These are phyloP conservation scores for Cotesia typhae DNA, from an alignment of 1,140 invertebrate genomes.

Conservation along the genomic window DNA sequence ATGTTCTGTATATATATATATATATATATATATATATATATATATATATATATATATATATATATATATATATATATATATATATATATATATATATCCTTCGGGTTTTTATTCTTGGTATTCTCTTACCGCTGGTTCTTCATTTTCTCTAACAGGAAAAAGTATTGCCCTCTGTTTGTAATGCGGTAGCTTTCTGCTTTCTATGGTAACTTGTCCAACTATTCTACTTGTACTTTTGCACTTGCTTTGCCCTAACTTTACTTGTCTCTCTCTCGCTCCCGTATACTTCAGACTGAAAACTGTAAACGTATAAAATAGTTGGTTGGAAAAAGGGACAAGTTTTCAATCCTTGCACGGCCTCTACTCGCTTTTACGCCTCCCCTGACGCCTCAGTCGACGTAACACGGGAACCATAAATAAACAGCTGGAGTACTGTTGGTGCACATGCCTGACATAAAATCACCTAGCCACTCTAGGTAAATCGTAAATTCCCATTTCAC, in stretches of 20 bases:
- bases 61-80: too few species aligned
- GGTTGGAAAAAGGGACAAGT: conserved; percentile 33
- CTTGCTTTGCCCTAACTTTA: conserved; percentile 35
- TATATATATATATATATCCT: background rate
- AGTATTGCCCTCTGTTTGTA: background rate
- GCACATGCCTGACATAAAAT: conserved; percentile 39
- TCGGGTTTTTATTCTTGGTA: conserved; percentile 13
- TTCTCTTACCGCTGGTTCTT: background rate
- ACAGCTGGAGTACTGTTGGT: conserved; percentile 45
- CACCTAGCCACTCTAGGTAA: conserved; percentile 38
- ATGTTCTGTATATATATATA: too few species aligned
- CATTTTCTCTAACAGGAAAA: background rate
- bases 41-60: background rate
- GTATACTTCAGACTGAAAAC: too few species aligned
- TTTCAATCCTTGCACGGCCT: conserved; percentile 51
- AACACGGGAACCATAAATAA: conserved; percentile 50
- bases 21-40: background rate
- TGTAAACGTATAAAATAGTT: background rate
- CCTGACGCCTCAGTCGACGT: conserved; percentile 43
- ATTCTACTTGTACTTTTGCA: conserved; percentile 17
- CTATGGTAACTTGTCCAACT: background rate
- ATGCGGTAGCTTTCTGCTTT: background rate
- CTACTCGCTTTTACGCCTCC: conserved; percentile 48
- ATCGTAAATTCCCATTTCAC: conserved; percentile 34
- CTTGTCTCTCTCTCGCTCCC: conserved; percentile 39